phyloP scores from a whole-genome alignment of 2,797 vertebrate genomes.

The Lacerta bilineata region DNA sequence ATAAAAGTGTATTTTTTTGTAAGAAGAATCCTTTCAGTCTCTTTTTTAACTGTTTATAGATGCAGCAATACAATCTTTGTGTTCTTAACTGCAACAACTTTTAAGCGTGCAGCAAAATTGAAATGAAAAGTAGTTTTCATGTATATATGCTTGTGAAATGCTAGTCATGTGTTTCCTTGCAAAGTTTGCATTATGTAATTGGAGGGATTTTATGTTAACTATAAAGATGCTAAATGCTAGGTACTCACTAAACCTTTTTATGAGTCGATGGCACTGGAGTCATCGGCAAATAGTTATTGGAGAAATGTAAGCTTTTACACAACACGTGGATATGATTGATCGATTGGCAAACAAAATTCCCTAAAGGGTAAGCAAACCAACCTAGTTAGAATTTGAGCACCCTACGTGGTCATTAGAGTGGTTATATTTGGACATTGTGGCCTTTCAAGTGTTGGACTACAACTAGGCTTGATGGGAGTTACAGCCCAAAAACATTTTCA shows the following conservation, averaged over 20 bases:
- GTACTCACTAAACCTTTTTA: slow-evolving; percentile 59
- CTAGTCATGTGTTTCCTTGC: slow-evolving; percentile 70
- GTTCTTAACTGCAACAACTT: slow-evolving; percentile 62
- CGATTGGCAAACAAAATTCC: neutral
- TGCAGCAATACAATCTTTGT: slow-evolving; percentile 59
- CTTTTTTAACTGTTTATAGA: slow-evolving; percentile 69
- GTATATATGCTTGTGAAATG: slow-evolving; percentile 63
- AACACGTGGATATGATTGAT: neutral
- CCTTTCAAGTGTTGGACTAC: neutral
- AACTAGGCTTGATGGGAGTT: neutral
- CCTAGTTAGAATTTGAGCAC: neutral
- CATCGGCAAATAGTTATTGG: neutral
- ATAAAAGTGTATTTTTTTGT: slow-evolving; percentile 71
- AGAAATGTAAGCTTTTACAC: neutral
- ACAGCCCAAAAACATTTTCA: no score
- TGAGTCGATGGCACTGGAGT: slow-evolving; percentile 42
- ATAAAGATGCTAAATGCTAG: slow-evolving; percentile 57
- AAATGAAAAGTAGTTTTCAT: slow-evolving; percentile 54
- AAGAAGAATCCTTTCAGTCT: slow-evolving; percentile 57
- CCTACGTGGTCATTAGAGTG: neutral
- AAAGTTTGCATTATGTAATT: slow-evolving; percentile 66
- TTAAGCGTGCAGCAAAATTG: slow-evolving; percentile 42
- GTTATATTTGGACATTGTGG: neutral
- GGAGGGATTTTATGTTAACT: slow-evolving; percentile 67
- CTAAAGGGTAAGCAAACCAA: neutral